These are phyloP conservation scores for Penelope pileata DNA, from an alignment of 2,113 vertebrate genomes.

Conservation along the genomic window DNA sequence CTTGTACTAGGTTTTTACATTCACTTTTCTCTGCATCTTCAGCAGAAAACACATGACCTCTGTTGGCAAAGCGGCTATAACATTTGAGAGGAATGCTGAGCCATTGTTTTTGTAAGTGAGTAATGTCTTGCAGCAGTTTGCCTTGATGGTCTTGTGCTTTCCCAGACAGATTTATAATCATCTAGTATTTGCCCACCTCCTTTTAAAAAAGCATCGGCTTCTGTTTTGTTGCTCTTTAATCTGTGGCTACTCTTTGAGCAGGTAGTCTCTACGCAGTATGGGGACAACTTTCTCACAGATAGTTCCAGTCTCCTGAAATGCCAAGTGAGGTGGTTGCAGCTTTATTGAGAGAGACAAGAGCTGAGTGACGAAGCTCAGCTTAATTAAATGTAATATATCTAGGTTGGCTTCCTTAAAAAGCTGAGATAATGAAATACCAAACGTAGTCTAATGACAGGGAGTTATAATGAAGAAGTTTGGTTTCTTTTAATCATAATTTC, in stretches of 20 bases:
- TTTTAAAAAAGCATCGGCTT: slow-evolving; percentile 8
- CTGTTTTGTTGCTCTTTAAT: neutral
- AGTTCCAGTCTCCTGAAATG: neutral
- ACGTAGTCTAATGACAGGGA: neutral
- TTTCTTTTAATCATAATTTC: neutral
- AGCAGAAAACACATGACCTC: neutral
- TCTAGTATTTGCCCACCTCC: slow-evolving; percentile 11
- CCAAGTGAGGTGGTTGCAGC: neutral
- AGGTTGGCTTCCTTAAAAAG: neutral
- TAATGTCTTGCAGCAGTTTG: neutral
- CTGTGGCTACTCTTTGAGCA: neutral
- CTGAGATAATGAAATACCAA: neutral
- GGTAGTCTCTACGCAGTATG: neutral
- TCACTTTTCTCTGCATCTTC: neutral
- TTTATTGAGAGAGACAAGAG: neutral
- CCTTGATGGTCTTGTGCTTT: slow-evolving; percentile 12
- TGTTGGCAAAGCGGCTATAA: neutral
- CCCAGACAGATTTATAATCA: neutral
- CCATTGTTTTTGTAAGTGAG: neutral
- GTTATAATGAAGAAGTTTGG: neutral
- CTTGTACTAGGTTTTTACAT: neutral
- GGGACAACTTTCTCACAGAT: neutral
- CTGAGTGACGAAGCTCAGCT: neutral
- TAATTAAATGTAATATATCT: neutral
- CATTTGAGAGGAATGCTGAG: neutral